Evolutionary conservation across 2,113 vertebrate species (phyloP).

Genomic region (Heptranchias perlo): DNA sequence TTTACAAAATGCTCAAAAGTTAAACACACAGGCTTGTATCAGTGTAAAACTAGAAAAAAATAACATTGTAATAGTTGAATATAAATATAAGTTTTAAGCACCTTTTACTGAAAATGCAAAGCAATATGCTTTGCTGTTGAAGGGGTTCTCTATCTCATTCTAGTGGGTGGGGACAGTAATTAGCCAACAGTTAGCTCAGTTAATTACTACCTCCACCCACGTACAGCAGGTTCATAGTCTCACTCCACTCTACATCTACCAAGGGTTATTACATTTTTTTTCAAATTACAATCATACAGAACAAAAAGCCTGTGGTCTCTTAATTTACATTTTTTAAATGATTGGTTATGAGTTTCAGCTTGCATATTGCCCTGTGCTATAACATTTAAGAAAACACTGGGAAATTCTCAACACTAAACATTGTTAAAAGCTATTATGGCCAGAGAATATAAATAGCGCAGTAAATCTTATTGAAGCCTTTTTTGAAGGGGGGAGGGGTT

Average conservation of each 20-base stretch:
- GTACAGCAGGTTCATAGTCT: neutral
- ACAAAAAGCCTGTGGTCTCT: neutral
- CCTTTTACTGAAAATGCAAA: neutral
- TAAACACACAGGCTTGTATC: neutral
- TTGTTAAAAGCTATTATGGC: neutral
- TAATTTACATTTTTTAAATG: neutral
- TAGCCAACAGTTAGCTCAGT: slow-evolving; percentile 16
- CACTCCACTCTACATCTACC: neutral
- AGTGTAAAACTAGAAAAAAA: neutral
- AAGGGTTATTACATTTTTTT: neutral
- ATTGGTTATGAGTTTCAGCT: neutral
- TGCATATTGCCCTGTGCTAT: neutral
- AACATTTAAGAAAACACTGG: neutral
- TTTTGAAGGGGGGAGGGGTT: neutral
- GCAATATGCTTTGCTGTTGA: too few species aligned
- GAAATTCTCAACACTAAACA: neutral
- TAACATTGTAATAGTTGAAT: neutral
- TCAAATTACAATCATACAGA: neutral
- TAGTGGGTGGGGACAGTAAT: neutral
- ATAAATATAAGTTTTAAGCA: neutral
- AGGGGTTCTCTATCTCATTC: neutral
- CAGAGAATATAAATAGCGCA: neutral
- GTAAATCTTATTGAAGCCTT: neutral
- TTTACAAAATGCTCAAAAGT: neutral
- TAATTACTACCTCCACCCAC: slow-evolving; percentile 13